These are phyloP conservation scores for Rambutsinella grinnellia DNA, from an alignment of 2,888 invertebrate species.

Conservation along the genomic window DNA sequence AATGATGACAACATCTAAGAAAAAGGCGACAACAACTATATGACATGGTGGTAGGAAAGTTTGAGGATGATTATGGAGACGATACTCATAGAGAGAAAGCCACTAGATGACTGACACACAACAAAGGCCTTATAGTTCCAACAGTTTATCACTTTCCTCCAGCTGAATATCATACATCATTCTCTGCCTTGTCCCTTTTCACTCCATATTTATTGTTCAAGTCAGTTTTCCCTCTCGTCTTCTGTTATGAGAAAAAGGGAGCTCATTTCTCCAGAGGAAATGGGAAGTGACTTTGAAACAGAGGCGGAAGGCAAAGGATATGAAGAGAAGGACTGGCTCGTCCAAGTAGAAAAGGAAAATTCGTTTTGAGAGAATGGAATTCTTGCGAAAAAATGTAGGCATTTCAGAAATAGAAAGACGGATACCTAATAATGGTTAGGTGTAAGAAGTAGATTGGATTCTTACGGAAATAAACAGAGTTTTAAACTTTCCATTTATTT, in stretches of 20 bases:
- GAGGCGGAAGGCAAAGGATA: background rate
- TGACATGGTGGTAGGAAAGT: background rate
- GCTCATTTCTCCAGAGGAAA: background rate
- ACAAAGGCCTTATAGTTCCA: conserved; percentile 8
- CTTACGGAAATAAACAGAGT: background rate
- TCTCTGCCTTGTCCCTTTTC: conserved; percentile 5
- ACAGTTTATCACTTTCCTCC: conserved; percentile 41
- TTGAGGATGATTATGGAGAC: conserved; percentile 5
- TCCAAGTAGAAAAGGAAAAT: conserved; percentile 11
- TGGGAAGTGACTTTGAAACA: conserved; percentile 12
- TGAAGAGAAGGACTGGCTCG: background rate
- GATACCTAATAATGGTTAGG: background rate
- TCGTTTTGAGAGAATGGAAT: conserved; percentile 4
- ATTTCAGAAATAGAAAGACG: no score
- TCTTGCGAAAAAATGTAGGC: no score
- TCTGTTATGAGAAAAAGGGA: background rate
- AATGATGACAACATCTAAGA: conserved; percentile 5
- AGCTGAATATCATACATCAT: conserved; percentile 34
- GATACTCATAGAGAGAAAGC: conserved; percentile 20
- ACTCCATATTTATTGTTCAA: conserved; percentile 6
- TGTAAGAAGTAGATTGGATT: background rate
- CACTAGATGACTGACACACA: conserved; percentile 27
- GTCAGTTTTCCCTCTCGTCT: background rate
- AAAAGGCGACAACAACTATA: conserved; percentile 2
- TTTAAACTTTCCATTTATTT: background rate